phyloP scores from a whole-genome alignment of 2,888 invertebrate species.

The Tetranychus truncatus region DNA sequence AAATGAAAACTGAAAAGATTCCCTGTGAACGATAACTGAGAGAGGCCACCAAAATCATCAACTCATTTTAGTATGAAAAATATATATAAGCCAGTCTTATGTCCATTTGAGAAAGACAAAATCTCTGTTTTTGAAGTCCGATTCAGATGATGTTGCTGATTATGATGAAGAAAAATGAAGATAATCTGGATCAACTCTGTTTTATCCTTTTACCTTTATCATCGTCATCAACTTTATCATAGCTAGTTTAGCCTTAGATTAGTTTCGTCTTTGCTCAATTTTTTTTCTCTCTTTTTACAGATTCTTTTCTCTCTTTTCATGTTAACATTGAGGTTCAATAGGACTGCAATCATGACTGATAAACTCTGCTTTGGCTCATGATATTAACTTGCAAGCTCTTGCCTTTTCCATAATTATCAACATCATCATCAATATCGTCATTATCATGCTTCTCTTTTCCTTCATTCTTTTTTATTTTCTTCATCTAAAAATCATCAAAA shows the following conservation, averaged over 20 bases:
- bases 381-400: neutral
- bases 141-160: neutral
- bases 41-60: no score
- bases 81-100: no score
- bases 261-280: neutral
- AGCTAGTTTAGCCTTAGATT: neutral
- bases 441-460: neutral
- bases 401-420: neutral
- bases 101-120: no score
- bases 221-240: neutral
- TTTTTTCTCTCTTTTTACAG: neutral
- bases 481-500: no score
- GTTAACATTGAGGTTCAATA: no score
- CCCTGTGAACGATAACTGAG: neutral
- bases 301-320: neutral
- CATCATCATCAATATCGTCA: neutral
- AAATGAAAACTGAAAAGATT: neutral
- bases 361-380: neutral
- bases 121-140: neutral
- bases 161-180: neutral
- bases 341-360: no score
- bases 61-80: no score
- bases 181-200: neutral
- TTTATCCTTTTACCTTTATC: neutral
- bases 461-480: no score